Percentiles rank a stretch among this genome's conserved stretches.
Conservation (phyloP, 2,888 invertebrate species). For the Pollenia angustigena region DNA sequence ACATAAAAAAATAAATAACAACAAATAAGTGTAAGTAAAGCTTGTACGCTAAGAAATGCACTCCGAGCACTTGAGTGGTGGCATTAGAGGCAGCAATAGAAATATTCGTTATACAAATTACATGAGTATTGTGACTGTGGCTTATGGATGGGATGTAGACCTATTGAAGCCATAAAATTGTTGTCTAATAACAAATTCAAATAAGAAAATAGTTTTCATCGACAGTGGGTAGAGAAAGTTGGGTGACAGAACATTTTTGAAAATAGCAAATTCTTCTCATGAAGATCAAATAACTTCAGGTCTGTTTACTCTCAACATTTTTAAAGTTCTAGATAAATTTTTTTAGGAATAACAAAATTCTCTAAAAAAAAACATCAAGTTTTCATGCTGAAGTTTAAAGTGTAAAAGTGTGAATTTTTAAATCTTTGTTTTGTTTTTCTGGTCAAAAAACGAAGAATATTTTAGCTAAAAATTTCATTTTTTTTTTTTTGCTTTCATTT, state of each 20-base stretch:
- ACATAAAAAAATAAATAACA: conserved; percentile 10
- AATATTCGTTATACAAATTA: background rate
- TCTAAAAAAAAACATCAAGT: too few species aligned
- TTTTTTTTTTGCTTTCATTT: background rate
- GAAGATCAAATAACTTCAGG: too few species aligned
- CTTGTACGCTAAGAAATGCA: conserved; percentile 45
- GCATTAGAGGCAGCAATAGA: background rate
- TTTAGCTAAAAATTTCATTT: too few species aligned
- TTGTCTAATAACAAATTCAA: conserved; percentile 60
- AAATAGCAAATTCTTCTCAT: too few species aligned
- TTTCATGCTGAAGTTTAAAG: too few species aligned
- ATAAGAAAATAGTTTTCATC: conserved; percentile 35
- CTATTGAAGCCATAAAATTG: conserved; percentile 64
- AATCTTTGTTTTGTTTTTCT: too few species aligned
- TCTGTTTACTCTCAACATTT: too few species aligned
- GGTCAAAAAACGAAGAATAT: too few species aligned
- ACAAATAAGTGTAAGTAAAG: conserved; percentile 29
- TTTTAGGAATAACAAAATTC: too few species aligned
- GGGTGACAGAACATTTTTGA: too few species aligned
- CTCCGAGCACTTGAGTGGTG: background rate
- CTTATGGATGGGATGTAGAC: conserved; percentile 35
- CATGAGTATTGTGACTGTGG: conserved; percentile 29
- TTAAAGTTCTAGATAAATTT: too few species aligned
- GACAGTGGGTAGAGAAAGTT: conserved; percentile 13
- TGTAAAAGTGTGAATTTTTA: too few species aligned